Evolutionary conservation across 2,888 invertebrate genomes (phyloP).

Genomic region (Sminthurides aquaticus): DNA sequence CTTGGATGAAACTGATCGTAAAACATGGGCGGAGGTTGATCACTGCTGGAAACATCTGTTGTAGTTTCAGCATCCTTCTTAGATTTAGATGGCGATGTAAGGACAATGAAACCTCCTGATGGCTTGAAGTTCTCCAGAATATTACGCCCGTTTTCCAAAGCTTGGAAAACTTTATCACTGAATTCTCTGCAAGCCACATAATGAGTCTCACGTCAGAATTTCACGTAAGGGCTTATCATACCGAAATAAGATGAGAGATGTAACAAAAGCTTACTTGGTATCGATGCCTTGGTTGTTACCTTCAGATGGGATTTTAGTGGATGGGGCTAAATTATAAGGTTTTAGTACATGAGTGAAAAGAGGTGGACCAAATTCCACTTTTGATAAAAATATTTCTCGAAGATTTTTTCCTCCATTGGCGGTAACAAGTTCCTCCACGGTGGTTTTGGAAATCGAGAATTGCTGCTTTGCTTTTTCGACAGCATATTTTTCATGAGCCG

Average conservation of each 20-base stretch:
- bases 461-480: slow-evolving; percentile 63
- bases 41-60: slow-evolving; percentile 60
- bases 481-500: slow-evolving; percentile 87
- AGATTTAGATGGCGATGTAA: slow-evolving; percentile 10
- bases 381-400: slow-evolving; percentile 38
- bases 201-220: too few species aligned
- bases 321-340: slow-evolving; percentile 59
- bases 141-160: slow-evolving; percentile 32
- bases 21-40: slow-evolving; percentile 60
- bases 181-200: slow-evolving; percentile 23
- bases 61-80: slow-evolving; percentile 12
- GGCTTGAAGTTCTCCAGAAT: slow-evolving; percentile 29
- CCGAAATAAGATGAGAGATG: slow-evolving; percentile 53
- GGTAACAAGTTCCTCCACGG: slow-evolving; percentile 43
- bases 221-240: too few species aligned
- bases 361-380: slow-evolving; percentile 76
- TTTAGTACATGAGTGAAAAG: slow-evolving; percentile 84
- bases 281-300: slow-evolving; percentile 2
- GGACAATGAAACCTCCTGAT: slow-evolving; percentile 34
- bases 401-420: slow-evolving; percentile 28
- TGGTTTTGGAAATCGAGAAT: slow-evolving; percentile 53
- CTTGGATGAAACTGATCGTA: slow-evolving; percentile 93
- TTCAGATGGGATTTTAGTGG: slow-evolving; percentile 51
- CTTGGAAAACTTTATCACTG: slow-evolving; percentile 26
- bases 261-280: not conserved